Percentiles rank a stretch among this genome's conserved stretches.
Evolutionary conservation across 64 coral and sea anemone species (phyloP).

Genomic region (Orbicella faveolata): DNA sequence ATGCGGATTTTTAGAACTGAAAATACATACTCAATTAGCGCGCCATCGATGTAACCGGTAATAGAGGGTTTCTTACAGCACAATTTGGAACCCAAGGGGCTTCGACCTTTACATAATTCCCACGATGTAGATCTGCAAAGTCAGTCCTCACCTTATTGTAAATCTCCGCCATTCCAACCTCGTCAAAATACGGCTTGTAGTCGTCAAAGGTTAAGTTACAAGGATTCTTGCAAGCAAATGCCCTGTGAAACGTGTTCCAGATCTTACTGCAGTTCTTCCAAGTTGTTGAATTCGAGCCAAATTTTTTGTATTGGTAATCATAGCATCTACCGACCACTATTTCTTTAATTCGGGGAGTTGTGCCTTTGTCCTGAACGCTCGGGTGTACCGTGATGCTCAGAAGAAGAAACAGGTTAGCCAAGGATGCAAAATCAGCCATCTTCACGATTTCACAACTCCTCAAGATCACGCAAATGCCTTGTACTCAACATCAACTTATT

Average conservation of each 20-base stretch:
- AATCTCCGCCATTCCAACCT: slow-evolving; percentile 4
- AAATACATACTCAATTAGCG: too few relatives aligned
- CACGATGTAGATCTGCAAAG: too few relatives aligned
- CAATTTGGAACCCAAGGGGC: not conserved
- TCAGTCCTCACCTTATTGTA: too few relatives aligned
- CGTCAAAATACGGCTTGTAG: slow-evolving; percentile 57
- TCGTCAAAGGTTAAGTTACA: slow-evolving; percentile 43
- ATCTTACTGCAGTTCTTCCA: slow-evolving; percentile 55
- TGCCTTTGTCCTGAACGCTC: not conserved
- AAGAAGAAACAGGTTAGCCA: not conserved
- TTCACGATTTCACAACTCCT: too few relatives aligned
- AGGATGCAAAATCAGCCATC: not conserved
- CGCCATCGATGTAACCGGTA: too few relatives aligned
- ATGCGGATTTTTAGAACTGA: too few relatives aligned
- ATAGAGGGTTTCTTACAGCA: not conserved
- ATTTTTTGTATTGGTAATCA: slow-evolving; percentile 35
- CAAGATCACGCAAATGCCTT: too few relatives aligned
- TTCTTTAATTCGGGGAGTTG: slow-evolving; percentile 48
- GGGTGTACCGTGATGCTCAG: not conserved
- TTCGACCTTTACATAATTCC: not conserved
- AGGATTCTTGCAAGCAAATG: slow-evolving; percentile 56
- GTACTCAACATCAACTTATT: too few relatives aligned
- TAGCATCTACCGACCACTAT: slow-evolving; percentile 44
- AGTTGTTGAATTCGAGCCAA: not conserved
- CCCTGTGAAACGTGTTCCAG: slow-evolving; percentile 29